Evolutionary conservation across 2,888 invertebrate species (phyloP).

Genomic region (Drosophila robusta): DNA sequence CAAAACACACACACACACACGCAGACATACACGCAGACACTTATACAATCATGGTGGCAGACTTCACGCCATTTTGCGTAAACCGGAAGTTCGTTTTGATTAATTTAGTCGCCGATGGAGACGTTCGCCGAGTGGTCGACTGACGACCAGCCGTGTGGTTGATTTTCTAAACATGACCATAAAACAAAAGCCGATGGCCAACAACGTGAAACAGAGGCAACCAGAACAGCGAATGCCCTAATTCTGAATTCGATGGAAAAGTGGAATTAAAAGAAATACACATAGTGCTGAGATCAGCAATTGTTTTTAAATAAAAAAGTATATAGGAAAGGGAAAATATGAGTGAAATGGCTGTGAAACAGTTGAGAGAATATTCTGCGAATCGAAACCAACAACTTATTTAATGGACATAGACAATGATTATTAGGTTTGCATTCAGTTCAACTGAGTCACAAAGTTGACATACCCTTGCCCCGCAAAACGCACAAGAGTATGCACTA

Average conservation of each 20-base stretch:
- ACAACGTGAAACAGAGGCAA: conserved; percentile 21
- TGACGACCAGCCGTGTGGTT: conserved; percentile 26
- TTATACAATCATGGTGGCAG: conserved; percentile 50
- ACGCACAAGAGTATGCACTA: conserved; percentile 9
- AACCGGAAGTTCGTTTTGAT: conserved; percentile 82
- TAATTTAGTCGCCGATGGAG: conserved; percentile 80
- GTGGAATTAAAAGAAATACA: not conserved
- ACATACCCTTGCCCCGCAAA: conserved; percentile 15
- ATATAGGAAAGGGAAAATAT: too few relatives aligned
- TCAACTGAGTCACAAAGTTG: conserved; percentile 1
- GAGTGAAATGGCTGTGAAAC: too few relatives aligned
- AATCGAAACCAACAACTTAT: too few relatives aligned
- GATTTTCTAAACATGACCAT: conserved; percentile 64
- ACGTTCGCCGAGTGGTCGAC: conserved; percentile 56
- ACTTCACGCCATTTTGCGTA: conserved; percentile 80
- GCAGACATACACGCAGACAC: conserved; percentile 10
- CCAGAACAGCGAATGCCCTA: conserved; percentile 31
- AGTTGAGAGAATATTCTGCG: too few relatives aligned
- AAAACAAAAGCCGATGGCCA: conserved; percentile 52
- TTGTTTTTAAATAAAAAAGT: too few relatives aligned
- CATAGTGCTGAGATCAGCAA: too few relatives aligned
- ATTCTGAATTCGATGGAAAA: not conserved
- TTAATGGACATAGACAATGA: too few relatives aligned
- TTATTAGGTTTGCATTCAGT: not conserved
- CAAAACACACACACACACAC: conserved; percentile 26